Conservation (phyloP, 2,797 vertebrate species). For the Enteromius treurensis region DNA sequence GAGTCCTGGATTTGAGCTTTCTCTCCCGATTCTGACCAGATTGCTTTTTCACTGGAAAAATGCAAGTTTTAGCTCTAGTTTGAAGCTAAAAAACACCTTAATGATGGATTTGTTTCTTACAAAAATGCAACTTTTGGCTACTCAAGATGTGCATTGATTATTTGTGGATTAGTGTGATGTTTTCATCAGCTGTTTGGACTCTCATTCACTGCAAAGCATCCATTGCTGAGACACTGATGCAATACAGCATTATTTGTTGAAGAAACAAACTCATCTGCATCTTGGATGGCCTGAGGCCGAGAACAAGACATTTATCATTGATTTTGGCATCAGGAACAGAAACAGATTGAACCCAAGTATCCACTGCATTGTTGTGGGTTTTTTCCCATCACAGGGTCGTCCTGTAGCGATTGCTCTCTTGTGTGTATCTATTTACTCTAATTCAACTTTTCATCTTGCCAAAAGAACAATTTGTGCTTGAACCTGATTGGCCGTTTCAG, state of each 20-base stretch:
- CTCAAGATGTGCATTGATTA: not conserved
- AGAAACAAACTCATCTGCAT: not conserved
- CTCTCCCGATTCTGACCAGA: not conserved
- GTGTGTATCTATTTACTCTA: constrained; percentile 67
- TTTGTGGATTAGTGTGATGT: not conserved
- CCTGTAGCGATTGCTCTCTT: constrained; percentile 35
- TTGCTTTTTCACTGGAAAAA: not conserved
- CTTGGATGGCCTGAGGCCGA: not conserved
- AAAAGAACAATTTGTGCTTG: constrained; percentile 52
- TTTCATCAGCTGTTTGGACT: not conserved
- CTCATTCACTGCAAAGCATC: not conserved
- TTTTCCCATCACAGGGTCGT: not conserved
- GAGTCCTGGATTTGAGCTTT: too few species aligned
- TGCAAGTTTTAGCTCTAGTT: too few species aligned
- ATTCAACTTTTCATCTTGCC: constrained; percentile 51
- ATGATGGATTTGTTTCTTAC: not conserved
- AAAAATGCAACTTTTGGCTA: not conserved
- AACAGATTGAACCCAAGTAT: constrained; percentile 7
- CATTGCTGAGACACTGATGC: not conserved
- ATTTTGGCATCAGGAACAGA: not conserved
- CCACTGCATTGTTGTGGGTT: constrained; percentile 8
- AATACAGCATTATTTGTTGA: not conserved
- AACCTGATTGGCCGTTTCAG: constrained; percentile 22
- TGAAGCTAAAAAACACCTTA: not conserved
- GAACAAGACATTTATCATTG: not conserved